Base-by-base conservation (phyloP, 2,113 vertebrate species). In the Mixornis gularis region DNA sequence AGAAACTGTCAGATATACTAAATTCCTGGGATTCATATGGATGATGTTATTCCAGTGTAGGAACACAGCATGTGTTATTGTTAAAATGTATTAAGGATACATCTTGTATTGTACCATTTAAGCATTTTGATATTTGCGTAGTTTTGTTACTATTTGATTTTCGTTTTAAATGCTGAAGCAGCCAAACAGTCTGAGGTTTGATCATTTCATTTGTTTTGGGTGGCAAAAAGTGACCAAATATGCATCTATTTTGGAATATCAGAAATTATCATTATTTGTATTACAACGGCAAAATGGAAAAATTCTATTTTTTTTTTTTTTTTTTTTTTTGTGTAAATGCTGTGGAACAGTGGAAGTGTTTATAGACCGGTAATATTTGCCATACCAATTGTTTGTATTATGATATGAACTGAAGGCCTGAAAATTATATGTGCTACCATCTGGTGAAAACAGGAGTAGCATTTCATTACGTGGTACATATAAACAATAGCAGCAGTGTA, bases 1-100 rank as follows among this genome's bases (percentile, higher is more conserved):
- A 97, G 98, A 98, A 98, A 97, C 98, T 98, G 98, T 98, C 98
- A 98, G 98, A 98, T 98, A 98, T 95, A 98, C 98, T 97, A 97
- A 97, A 98, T 98, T 98, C 98, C 98, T 98, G 92, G 97, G 97
- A 98, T 98, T 98, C 98, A 97, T 98, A 98, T 96, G 96, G 97
- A 97, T 97, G 96, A 98, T 98, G 97, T 98, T 98, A 97, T 97
- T 97, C 97, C 94, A 94, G 94, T 95, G 97, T 96, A 95, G 97
- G 98, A 98, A 98, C 97, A 98, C 97, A 98, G 98, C 97, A 96
- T 93, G 98, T 97, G 97, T 98, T 98, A 97, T 99, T 98, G 97
- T 97, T 97, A 97, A 95, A 98, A 98, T 97, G 97, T 96, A 95
- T 97, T 96, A 96, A 92, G 92, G 94, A 94, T 95, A 91, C 95